phyloP scores from a whole-genome alignment of 2,113 vertebrate genomes.

The Aptenodytes patagonicus region DNA sequence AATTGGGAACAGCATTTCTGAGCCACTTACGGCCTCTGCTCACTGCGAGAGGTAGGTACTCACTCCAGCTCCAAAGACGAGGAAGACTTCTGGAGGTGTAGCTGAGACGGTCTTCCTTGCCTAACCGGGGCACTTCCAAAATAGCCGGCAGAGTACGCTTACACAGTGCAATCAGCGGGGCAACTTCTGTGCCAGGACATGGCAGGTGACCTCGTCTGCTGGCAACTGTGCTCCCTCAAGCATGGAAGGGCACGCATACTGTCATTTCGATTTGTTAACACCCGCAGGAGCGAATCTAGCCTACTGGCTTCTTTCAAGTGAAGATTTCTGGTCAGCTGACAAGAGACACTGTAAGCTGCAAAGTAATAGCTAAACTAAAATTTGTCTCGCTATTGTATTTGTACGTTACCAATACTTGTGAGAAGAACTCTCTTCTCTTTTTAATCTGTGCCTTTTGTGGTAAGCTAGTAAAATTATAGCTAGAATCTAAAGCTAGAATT shows the following conservation, averaged over 20 bases:
- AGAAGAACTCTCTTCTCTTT: neutral
- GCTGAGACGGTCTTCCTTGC: neutral
- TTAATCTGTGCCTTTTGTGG: neutral
- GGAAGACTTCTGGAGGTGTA: neutral
- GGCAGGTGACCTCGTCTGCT: neutral
- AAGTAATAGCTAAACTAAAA: neutral
- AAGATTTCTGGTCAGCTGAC: neutral
- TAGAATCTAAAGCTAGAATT: neutral
- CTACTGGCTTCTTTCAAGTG: neutral
- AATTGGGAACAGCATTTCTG: neutral
- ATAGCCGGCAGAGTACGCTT: fast-evolving
- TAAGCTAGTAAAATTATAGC: neutral
- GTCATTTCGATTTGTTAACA: neutral
- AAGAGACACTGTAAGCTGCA: neutral
- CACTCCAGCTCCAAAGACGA: neutral
- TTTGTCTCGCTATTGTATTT: neutral
- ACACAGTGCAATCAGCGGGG: neutral
- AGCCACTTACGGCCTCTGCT: neutral
- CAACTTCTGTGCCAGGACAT: neutral
- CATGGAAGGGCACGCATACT: neutral
- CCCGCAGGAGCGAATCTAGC: neutral
- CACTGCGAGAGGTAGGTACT: neutral
- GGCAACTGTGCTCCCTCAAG: neutral
- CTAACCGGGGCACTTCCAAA: neutral
- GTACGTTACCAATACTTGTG: neutral